These are phyloP conservation scores for Lycodopsis pacificus DNA, from an alignment of 2,797 vertebrate species.

Conservation along the genomic window DNA sequence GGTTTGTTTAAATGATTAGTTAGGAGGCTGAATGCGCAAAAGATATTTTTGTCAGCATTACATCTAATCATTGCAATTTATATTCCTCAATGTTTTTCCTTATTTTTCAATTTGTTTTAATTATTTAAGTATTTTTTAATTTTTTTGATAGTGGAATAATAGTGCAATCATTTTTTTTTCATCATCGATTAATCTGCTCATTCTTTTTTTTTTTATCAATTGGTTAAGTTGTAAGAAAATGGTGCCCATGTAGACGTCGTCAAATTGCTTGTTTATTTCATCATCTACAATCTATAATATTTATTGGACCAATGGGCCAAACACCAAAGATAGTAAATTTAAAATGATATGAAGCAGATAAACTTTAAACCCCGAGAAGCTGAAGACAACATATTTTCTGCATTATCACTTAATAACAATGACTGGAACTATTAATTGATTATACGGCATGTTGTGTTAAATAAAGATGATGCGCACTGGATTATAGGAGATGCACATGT, in stretches of 20 bases:
- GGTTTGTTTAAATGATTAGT: neutral
- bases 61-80: neutral
- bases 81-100: neutral
- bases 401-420: neutral
- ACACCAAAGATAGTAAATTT: neutral
- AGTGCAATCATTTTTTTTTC: neutral
- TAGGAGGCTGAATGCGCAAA: neutral
- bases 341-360: neutral
- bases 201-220: neutral
- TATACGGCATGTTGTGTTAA: neutral
- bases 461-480: neutral
- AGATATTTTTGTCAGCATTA: neutral
- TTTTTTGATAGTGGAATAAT: neutral
- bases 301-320: neutral
- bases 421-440: neutral
- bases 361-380: too few relatives aligned
- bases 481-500: neutral
- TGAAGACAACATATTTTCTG: neutral
- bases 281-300: neutral
- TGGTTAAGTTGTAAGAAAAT: neutral
- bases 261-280: neutral
- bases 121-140: neutral
- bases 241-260: neutral
- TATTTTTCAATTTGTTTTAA: neutral
- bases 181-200: neutral